Evolutionary conservation across 2,888 invertebrate species (phyloP).

Genomic region (Nineta flava): DNA sequence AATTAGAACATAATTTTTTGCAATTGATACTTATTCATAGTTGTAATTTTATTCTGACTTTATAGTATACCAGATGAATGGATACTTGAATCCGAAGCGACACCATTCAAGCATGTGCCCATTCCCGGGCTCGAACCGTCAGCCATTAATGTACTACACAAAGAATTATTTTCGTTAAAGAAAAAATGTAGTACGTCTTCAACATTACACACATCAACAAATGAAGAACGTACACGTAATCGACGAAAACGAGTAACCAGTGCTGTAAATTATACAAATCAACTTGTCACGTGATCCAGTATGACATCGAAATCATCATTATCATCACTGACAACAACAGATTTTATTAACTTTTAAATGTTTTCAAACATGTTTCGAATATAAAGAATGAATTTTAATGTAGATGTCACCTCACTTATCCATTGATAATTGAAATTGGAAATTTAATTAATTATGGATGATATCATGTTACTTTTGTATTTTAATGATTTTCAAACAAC

Average conservation of each 20-base stretch:
- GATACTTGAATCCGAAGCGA: slow-evolving; percentile 58
- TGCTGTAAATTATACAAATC: neutral
- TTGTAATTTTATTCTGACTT: too few species aligned
- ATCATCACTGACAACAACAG: neutral
- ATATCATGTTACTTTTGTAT: neutral
- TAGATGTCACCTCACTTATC: neutral
- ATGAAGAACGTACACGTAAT: slow-evolving; percentile 13
- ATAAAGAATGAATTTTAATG: neutral
- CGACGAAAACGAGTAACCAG: slow-evolving; percentile 24
- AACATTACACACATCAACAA: neutral
- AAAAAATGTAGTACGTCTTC: slow-evolving; percentile 10
- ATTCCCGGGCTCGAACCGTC: slow-evolving; percentile 33
- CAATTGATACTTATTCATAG: too few species aligned
- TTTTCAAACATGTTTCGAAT: neutral
- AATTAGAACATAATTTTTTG: too few species aligned
- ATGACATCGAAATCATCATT: neutral
- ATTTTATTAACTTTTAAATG: neutral
- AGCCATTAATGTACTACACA: slow-evolving; percentile 34
- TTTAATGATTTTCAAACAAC: neutral
- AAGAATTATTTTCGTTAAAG: slow-evolving; percentile 27
- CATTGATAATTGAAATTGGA: slow-evolving; percentile 24
- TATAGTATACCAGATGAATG: slow-evolving; percentile 72
- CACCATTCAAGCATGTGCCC: slow-evolving; percentile 42
- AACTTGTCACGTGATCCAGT: slow-evolving; percentile 4
- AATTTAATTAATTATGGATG: slow-evolving; percentile 20